Evolutionary conservation across 2,888 invertebrate genomes (phyloP), one percentile per base, ranked within the genome.

Genomic region (Netelia fuscicornis): DNA sequence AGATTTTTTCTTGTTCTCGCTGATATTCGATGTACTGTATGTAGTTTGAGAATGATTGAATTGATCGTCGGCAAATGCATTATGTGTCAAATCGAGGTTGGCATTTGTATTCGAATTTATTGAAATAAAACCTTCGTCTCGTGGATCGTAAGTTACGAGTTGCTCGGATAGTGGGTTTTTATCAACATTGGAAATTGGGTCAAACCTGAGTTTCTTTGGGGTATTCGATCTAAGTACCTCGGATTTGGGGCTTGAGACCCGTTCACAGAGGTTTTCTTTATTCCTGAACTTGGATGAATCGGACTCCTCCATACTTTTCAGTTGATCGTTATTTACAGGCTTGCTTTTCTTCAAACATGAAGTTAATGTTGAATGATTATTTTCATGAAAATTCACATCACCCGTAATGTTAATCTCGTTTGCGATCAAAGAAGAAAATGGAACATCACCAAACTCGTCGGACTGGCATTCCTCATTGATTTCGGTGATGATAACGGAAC

Each of bases 401-500:
- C 30, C 9, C n/a, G 23, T 37, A 10, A 23, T 23, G 6, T 54
- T 54, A 30, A 74, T 52, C 6, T 80, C 67, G 23, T 30, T 48
- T 42, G 60, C 77, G 42, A 84, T 60, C 9, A 87, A 42, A 10
- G 87, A 86, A 10, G 79, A 77, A 37, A 87, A 87, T 13, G 87
- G 87, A 76, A 84, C 65, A 6, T 87, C 87, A 11, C 86, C 87
- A 42, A 87, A 87, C n/a, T 86, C 84, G 25, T 87, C 87, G 6
- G 81, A 44, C 9, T 56, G 20, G 17, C 30, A 13, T 10, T 17
- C 64, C 6, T 84, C 84, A 5, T n/a, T 65, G 10, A 82, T 82
- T 78, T 85, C 82, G 17, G 82, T 79, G 30, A 78, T 82, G 9
- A 79, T 75, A n/a, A 82, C 70, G 42, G 84, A 78, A 54, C 44